Conservation (phyloP, 1,140 invertebrate species). For the Galendromus occidentalis region DNA sequence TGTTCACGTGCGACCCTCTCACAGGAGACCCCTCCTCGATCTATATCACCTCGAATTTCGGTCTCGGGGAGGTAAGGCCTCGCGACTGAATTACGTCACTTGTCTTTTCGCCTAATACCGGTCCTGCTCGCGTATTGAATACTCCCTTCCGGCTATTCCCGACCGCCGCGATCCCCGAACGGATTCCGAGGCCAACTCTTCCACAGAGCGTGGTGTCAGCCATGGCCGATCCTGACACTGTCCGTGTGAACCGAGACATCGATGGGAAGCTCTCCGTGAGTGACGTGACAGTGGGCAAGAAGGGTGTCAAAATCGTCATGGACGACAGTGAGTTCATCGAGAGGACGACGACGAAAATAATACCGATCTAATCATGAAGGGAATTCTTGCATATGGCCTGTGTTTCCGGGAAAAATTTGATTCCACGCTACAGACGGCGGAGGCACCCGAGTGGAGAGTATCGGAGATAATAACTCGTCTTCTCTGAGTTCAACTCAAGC, state of each 20-base stretch:
- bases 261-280: neutral
- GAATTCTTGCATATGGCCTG: too few relatives aligned
- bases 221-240: conserved; percentile 45
- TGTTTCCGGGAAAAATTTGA: too few relatives aligned
- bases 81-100: too few relatives aligned
- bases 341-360: too few relatives aligned
- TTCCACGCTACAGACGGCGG: too few relatives aligned
- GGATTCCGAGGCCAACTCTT: neutral
- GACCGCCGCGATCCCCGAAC: neutral
- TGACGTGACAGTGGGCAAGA: neutral
- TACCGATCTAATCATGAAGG: too few relatives aligned
- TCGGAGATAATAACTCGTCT: neutral
- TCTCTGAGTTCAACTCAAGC: neutral
- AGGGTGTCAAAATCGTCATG: neutral
- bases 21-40: conserved; percentile 41
- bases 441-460: too few relatives aligned
- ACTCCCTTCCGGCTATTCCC: too few relatives aligned
- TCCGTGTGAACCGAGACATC: conserved; percentile 22
- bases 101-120: too few relatives aligned
- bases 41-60: conserved; percentile 56
- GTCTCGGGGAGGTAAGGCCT: conserved; percentile 50
- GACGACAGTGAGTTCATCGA: neutral
- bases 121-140: too few relatives aligned
- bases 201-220: conserved; percentile 51
- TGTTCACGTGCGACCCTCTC: conserved; percentile 53